phyloP scores from a whole-genome alignment of 2,797 vertebrate genomes.

The Sebastes glaucus region DNA sequence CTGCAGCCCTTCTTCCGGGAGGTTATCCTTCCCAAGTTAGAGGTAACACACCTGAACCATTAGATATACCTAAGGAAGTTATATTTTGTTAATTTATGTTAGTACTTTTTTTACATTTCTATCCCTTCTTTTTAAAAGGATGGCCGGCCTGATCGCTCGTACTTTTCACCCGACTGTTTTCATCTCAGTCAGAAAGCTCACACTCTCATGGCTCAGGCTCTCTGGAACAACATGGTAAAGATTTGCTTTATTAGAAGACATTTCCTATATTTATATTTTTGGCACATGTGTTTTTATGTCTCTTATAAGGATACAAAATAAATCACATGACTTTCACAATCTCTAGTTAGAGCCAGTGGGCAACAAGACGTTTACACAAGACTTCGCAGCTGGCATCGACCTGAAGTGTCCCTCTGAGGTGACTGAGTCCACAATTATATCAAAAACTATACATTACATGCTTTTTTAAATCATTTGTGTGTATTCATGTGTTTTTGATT shows the following conservation, averaged over 20 bases:
- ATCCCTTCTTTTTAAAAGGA: constrained; percentile 72
- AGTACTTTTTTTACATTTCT: neutral
- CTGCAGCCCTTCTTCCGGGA: constrained; percentile 89
- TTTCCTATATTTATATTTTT: neutral
- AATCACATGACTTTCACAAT: neutral
- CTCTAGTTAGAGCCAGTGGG: constrained; percentile 88
- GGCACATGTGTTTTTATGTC: neutral
- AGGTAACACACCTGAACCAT: constrained; percentile 72
- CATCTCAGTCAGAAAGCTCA: constrained; percentile 90
- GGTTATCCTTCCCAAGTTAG: constrained; percentile 69
- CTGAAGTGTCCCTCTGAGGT: constrained; percentile 90
- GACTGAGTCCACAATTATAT: constrained; percentile 31
- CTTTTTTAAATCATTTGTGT: neutral
- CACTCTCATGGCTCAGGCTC: constrained; percentile 84
- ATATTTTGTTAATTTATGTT: neutral
- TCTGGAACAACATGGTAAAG: constrained; percentile 92
- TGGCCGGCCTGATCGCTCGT: constrained; percentile 86
- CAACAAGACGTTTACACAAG: constrained; percentile 85
- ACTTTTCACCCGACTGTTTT: constrained; percentile 91
- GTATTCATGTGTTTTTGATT: neutral
- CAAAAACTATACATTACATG: neutral
- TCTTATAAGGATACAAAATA: neutral
- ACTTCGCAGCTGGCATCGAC: constrained; percentile 73
- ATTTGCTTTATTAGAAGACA: neutral
- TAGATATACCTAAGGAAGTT: neutral